These are phyloP conservation scores for Diacarnus erythraeanus DNA, from an alignment of 37 sponge, comb jelly and placozoan species.

Conservation along the genomic window DNA sequence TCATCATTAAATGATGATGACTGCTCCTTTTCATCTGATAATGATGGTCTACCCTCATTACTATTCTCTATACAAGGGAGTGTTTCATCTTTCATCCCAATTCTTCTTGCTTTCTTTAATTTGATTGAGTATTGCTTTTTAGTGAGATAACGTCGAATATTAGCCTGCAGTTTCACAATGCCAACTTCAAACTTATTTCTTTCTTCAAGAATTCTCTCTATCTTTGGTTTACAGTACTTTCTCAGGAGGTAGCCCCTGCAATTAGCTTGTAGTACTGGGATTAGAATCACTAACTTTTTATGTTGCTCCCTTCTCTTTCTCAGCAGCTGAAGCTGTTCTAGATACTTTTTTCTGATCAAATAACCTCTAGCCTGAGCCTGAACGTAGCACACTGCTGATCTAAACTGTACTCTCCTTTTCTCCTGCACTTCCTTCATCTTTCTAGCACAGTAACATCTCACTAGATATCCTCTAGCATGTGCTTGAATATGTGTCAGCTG, in stretches of 20 bases:
- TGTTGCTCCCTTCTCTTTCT: not conserved
- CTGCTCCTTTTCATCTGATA: not conserved
- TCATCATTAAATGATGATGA: not conserved
- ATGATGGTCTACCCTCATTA: not conserved
- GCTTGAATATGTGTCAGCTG: not conserved
- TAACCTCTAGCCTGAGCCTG: conserved; percentile 9
- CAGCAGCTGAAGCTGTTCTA: not conserved
- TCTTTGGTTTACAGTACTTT: not conserved
- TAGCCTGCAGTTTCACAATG: conserved; percentile 7
- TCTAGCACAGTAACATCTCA: not conserved
- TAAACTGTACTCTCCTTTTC: not conserved
- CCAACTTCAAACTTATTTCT: not conserved
- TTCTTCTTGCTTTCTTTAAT: not conserved
- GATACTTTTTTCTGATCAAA: not conserved
- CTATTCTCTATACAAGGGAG: not conserved
- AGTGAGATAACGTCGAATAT: not conserved
- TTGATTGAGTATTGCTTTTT: not conserved
- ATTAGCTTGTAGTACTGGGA: conserved; percentile 1
- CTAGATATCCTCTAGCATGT: not conserved
- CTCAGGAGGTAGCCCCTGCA: conserved; percentile 9
- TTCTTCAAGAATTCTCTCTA: not conserved
- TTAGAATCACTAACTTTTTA: not conserved
- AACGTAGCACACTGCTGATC: not conserved
- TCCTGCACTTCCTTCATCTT: not conserved
- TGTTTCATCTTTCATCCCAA: not conserved